These are phyloP conservation scores for Troglohyphantes excavatus DNA, from an alignment of 2,888 invertebrate species.

Conservation along the genomic window DNA sequence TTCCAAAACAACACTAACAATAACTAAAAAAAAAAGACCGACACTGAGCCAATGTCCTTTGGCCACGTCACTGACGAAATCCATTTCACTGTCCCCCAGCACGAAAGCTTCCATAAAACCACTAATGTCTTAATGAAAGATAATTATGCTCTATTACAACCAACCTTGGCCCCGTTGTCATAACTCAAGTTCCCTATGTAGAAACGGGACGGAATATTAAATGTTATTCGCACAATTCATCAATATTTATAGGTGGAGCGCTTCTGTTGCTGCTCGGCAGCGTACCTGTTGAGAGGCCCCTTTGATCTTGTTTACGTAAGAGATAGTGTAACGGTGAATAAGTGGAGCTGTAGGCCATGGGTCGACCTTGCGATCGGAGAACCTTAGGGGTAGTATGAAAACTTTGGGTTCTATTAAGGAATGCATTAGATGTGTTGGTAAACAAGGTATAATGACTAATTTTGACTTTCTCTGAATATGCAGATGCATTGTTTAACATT, in stretches of 20 bases:
- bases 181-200: constrained; percentile 30
- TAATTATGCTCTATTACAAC: constrained; percentile 61
- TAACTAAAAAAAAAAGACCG: background rate
- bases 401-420: too few species aligned
- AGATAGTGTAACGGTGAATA: constrained; percentile 16
- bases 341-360: constrained; percentile 17
- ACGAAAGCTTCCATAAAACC: constrained; percentile 24
- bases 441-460: too few species aligned
- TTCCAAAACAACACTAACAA: background rate
- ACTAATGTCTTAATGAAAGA: constrained; percentile 63
- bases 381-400: too few species aligned
- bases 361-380: background rate
- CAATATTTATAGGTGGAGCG: constrained; percentile 49
- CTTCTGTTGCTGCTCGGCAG: background rate
- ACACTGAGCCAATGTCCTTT: constrained; percentile 17
- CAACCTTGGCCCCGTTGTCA: constrained; percentile 70
- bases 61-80: background rate
- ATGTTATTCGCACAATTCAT: constrained; percentile 10
- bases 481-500: too few species aligned
- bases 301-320: constrained; percentile 35
- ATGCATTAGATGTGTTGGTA: too few species aligned
- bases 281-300: background rate
- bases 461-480: too few species aligned
- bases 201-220: constrained; percentile 37
- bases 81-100: constrained; percentile 36